Evolutionary conservation across 2,113 vertebrate species (phyloP), one percentile per base, ranked within the genome.

Genomic region (Arothron firmamentum): DNA sequence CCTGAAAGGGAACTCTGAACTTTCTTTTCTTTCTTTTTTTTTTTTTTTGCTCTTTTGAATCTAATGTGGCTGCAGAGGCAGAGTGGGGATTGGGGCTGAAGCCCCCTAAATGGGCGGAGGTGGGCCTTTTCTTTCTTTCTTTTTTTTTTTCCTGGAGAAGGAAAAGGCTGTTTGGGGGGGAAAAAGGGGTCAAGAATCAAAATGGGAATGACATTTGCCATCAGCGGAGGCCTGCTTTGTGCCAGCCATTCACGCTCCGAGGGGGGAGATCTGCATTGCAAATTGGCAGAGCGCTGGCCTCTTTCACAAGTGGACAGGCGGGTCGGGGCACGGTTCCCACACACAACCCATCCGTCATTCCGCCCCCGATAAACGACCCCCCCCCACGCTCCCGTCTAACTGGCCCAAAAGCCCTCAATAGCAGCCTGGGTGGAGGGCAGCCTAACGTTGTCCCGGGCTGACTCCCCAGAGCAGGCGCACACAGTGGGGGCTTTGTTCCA

Each of bases 161-260:
- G 47, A 55, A 63, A 14, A 47, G 62, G 45, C 49, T 46, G 59
- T 70, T 65, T 54, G 47, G 18, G 6, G 17, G n/a, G n/a, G 56
- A 61, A 25, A 38, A 54, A 4, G 52, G 65, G 86, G 86, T 88
- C 83, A 89, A 85, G 81, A 88, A 88, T 86, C 84, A 86, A 84
- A 89, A 87, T 87, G 82, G 64, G 80, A 87, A 82, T 87, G 85
- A 89, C 86, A 89, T 89, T 90, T 88, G 83, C 86, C 81, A 83
- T 85, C 80, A 77, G 76, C 54, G 38, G 72, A 79, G 77, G 50
- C 60, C 68, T 61, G 72, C 77, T 82, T 79, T 81, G 76, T 74
- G 66, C 70, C 52, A 62, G 58, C 76, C 65, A 81, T 82, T 85
- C 79, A 88, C 74, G 79, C 34, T 38, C 77, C 3, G 19, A 52